Base-by-base conservation (phyloP, 2,888 invertebrate genomes). In the Melipona beecheii region DNA sequence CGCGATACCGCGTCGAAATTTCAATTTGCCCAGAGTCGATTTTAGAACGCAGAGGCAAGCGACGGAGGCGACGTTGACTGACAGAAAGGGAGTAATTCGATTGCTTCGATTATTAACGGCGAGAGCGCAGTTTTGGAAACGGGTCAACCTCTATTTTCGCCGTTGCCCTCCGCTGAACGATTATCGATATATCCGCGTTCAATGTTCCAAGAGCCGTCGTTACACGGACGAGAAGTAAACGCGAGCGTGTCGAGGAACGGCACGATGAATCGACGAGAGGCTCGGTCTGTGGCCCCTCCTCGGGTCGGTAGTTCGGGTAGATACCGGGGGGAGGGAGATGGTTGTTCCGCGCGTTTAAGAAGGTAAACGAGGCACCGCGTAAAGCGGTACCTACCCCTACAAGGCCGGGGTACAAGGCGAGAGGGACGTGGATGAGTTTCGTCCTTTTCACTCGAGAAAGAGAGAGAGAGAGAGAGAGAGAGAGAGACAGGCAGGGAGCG, bases 351-450 rank as follows among this genome's bases (percentile, higher is more conserved):
- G 81, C 78, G 78, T 86, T 87, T 87, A 84, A 84, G 80, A 77
- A 83, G 78, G 79, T 84, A 87, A 87, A 89, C 85, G 87, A 85
- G 81, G 54, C 50, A 21, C 68, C 56, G 50, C 77, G 86, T 64
- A 78, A 84, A 79, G 54, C 85, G 86, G n/a, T n/a, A 86, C 83
- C 86, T 84, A 85, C 75, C 82, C 84, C 70, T 79, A 83, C 77
- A 31, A 56, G 71, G 69, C 66, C 21, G 76, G 27, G 27, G 27
- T 27, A 1, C 27, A n/a, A n/a, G n/a, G 43, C 19, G 64, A 66
- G 65, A 76, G 71, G 50, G 80, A 65, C 60, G 76, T 19, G 64
- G 71, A 76, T 49, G 66, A 76, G 80, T 75, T 77, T 80, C 56
- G 73, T 83, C 78, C 79, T 76, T 77, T 77, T 71, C 77, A 75